These are phyloP conservation scores for Neoseiulus cucumeris DNA, from an alignment of 1,140 invertebrate genomes.

Conservation along the genomic window DNA sequence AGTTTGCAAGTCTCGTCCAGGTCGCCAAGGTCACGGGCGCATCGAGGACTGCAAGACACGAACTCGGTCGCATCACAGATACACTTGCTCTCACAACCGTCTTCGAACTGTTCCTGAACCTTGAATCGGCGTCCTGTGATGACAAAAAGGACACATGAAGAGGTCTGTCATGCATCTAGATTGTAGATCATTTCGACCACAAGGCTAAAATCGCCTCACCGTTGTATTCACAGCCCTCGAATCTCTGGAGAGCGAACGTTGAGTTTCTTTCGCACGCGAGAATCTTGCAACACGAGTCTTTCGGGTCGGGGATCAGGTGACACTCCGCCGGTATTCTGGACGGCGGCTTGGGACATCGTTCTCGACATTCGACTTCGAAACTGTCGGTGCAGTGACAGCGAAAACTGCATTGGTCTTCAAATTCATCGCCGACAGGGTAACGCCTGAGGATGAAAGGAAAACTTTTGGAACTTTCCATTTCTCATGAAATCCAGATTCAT, in stretches of 20 bases:
- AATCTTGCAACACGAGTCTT: constrained; percentile 57
- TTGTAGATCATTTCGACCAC: too few relatives aligned
- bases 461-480: neutral
- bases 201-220: neutral
- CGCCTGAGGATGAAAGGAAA: neutral
- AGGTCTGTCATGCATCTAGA: too few relatives aligned
- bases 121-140: constrained; percentile 16
- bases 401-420: constrained; percentile 20
- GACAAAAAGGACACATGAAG: too few relatives aligned
- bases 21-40: constrained; percentile 4
- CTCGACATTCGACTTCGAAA: constrained; percentile 25
- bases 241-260: neutral
- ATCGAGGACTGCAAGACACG: constrained; percentile 23
- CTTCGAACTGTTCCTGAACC: constrained; percentile 19
- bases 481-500: too few relatives aligned
- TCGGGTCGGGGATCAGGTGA: constrained; percentile 27
- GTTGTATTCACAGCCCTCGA: neutral
- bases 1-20: constrained; percentile 13
- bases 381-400: constrained; percentile 22
- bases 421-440: constrained; percentile 22
- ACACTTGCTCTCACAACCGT: constrained; percentile 22
- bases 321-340: constrained; percentile 14
- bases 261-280: constrained; percentile 54
- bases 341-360: constrained; percentile 15
- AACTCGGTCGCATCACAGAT: constrained; percentile 23